Conservation (phyloP, 2,888 invertebrate species). For the Blastobasis lacticolella region DNA sequence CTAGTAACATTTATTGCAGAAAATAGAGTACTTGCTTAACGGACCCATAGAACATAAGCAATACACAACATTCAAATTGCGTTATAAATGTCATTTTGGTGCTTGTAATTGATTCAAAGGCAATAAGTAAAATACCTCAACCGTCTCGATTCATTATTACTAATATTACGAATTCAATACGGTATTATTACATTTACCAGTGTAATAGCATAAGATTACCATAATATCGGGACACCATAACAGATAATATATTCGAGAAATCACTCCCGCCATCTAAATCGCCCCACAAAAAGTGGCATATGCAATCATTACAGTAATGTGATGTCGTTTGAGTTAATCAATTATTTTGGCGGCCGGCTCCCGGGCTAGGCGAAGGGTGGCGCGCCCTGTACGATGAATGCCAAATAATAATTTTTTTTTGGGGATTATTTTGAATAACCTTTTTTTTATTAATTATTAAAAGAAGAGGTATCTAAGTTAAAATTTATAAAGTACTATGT, state of each 20-base stretch:
- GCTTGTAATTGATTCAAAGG: no score
- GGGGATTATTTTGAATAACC: not conserved
- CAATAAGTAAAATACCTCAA: no score
- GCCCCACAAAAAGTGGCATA: conserved; percentile 47
- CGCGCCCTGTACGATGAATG: conserved; percentile 34
- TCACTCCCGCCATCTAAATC: conserved; percentile 27
- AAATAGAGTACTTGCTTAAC: no score
- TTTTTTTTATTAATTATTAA: conserved; percentile 20
- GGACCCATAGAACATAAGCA: no score
- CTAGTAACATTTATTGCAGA: no score
- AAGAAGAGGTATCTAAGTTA: no score
- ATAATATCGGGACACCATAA: no score
- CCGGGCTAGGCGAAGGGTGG: conserved; percentile 8
- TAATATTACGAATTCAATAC: not conserved
- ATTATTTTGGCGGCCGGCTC: conserved; percentile 42
- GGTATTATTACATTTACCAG: not conserved
- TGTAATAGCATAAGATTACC: no score
- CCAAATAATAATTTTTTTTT: conserved; percentile 24
- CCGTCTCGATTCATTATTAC: not conserved
- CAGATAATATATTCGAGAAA: conserved; percentile 14
- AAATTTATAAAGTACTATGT: no score
- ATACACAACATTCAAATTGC: no score
- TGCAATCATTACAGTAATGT: conserved; percentile 64
- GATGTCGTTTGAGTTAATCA: conserved; percentile 66
- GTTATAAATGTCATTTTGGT: no score